Conservation (phyloP, 2,113 vertebrate species). For the Solenodon paradoxus region DNA sequence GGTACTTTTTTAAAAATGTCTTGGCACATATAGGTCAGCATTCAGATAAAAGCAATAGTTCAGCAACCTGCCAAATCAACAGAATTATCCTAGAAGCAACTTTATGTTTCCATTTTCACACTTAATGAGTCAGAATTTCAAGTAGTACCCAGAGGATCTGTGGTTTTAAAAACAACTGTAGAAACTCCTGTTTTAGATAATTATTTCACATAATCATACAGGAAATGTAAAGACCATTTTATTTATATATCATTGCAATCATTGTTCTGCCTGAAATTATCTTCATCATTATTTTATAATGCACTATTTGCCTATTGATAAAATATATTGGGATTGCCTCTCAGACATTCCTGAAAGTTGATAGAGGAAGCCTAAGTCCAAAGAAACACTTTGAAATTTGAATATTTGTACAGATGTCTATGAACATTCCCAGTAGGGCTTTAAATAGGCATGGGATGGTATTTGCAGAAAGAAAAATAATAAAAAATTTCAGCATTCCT, state of each 20-base stretch:
- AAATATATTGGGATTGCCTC: not conserved
- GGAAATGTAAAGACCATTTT: not conserved
- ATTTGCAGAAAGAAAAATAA: not conserved
- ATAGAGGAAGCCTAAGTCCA: not conserved
- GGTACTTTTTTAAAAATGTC: not conserved
- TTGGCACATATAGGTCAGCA: not conserved
- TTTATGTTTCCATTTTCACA: not conserved
- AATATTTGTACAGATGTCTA: not conserved
- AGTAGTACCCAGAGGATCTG: not conserved
- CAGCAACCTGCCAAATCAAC: not conserved
- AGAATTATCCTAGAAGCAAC: not conserved
- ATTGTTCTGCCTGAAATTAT: not conserved
- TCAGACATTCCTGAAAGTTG: not conserved
- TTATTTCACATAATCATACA: not conserved
- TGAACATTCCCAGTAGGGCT: not conserved
- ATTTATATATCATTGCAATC: not conserved
- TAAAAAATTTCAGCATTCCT: not conserved
- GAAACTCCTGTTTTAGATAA: not conserved
- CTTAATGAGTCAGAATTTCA: not conserved
- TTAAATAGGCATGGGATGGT: not conserved
- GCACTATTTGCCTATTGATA: not conserved
- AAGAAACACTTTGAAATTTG: not conserved
- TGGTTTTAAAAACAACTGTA: not conserved
- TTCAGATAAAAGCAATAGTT: not conserved
- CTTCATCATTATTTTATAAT: not conserved